Conservation (phyloP, 2,113 vertebrate species). For the Cyrtonyx montezumae region DNA sequence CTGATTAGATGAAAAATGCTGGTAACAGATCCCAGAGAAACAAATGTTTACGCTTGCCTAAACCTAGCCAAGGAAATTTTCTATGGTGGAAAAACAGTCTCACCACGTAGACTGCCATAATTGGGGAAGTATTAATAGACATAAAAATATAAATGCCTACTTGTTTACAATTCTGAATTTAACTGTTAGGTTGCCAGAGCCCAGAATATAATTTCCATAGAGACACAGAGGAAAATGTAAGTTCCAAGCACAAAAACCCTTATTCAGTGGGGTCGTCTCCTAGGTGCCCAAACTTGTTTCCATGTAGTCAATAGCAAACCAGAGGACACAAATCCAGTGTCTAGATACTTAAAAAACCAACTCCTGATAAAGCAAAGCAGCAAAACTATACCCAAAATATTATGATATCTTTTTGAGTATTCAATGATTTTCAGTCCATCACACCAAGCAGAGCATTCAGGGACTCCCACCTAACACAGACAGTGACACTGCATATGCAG, state of each 20-base stretch:
- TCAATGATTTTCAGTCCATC: background rate
- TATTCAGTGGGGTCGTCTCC: background rate
- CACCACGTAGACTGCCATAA: constrained; percentile 54
- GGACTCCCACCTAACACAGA: background rate
- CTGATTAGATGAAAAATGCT: constrained; percentile 67
- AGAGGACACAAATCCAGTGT: background rate
- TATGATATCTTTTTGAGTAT: background rate
- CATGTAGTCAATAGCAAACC: background rate
- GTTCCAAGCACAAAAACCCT: background rate
- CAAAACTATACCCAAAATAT: background rate
- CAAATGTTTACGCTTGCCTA: constrained; percentile 73
- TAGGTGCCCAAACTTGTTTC: background rate
- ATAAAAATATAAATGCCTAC: constrained; percentile 60
- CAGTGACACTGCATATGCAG: background rate
- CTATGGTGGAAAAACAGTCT: constrained; percentile 78
- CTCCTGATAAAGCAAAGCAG: background rate
- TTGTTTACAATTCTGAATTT: constrained; percentile 57
- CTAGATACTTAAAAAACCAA: background rate
- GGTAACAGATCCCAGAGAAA: constrained; percentile 70
- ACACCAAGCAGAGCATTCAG: background rate
- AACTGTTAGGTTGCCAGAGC: constrained; percentile 33
- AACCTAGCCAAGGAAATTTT: constrained; percentile 78
- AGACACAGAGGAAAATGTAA: background rate
- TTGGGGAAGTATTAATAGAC: constrained; percentile 74
- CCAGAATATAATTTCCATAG: background rate